Evolutionary conservation across 2,888 invertebrate genomes (phyloP).

Genomic region (Subacronicta megacephala): DNA sequence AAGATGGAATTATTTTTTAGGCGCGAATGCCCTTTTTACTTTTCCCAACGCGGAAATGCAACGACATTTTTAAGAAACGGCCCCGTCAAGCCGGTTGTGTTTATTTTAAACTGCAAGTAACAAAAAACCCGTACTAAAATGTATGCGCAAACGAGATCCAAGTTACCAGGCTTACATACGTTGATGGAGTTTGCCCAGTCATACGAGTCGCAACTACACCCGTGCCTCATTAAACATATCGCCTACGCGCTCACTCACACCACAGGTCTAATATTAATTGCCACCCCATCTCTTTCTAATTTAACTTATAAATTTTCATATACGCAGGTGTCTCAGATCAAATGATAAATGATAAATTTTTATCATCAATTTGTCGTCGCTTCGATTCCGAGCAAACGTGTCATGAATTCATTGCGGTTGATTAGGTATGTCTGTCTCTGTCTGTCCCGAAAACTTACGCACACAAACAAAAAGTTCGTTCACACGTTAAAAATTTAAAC

Average conservation of each 20-base stretch:
- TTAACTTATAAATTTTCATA: constrained; percentile 62
- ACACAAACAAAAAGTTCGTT: constrained; percentile 66
- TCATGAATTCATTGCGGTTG: constrained; percentile 60
- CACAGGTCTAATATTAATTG: constrained; percentile 69
- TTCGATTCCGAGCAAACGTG: constrained; percentile 63
- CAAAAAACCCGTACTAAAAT: constrained; percentile 84
- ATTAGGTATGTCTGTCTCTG: constrained; percentile 51
- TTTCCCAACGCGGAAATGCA: constrained; percentile 86
- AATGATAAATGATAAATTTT: constrained; percentile 61
- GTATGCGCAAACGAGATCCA: constrained; percentile 86
- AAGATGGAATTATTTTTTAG: constrained; percentile 69
- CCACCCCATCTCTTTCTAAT: constrained; percentile 76
- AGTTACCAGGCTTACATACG: constrained; percentile 83
- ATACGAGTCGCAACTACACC: constrained; percentile 71
- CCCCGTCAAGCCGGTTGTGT: constrained; percentile 82
- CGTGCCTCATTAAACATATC: constrained; percentile 73
- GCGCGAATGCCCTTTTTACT: constrained; percentile 83
- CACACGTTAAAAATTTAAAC: constrained; percentile 65
- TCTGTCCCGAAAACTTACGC: constrained; percentile 61
- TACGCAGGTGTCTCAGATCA: constrained; percentile 58
- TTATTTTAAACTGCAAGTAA: constrained; percentile 79
- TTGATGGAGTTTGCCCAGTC: constrained; percentile 70
- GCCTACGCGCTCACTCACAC: constrained; percentile 74
- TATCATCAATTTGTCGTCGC: constrained; percentile 68
- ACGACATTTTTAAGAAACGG: constrained; percentile 82